Evolutionary conservation across 2,888 invertebrate species (phyloP).

Genomic region (Torymus texanus): DNA sequence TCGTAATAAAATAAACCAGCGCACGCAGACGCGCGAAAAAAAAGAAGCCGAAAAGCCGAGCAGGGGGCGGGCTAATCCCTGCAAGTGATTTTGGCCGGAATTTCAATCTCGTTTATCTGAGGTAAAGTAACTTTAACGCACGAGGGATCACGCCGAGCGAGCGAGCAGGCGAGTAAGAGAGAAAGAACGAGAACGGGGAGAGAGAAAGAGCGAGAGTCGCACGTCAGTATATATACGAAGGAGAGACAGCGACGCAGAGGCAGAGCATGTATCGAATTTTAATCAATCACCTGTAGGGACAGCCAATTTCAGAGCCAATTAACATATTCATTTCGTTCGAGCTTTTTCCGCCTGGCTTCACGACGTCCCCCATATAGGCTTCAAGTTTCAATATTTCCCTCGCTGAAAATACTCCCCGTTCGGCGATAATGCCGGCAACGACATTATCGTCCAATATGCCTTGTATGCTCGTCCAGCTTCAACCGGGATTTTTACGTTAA

Average conservation of each 20-base stretch:
- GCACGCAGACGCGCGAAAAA: background rate
- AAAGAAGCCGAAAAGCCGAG: constrained; percentile 17
- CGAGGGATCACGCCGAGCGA: constrained; percentile 58
- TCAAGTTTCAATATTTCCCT: constrained; percentile 14
- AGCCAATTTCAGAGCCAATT: constrained; percentile 72
- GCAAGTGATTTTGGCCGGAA: constrained; percentile 68
- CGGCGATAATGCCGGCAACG: constrained; percentile 35
- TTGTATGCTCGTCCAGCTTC: background rate
- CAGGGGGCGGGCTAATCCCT: constrained; percentile 12
- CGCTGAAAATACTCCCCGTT: constrained; percentile 24
- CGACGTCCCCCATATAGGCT: constrained; percentile 3
- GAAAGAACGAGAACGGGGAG: background rate
- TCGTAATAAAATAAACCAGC: background rate
- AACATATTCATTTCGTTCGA: constrained; percentile 71
- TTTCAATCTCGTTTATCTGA: constrained; percentile 71
- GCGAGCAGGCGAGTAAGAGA: constrained; percentile 7
- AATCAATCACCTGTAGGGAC: constrained; percentile 73
- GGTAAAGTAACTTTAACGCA: constrained; percentile 68
- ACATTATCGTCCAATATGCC: constrained; percentile 23
- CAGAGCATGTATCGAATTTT: constrained; percentile 69
- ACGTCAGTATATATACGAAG: background rate
- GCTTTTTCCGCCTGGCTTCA: constrained; percentile 64
- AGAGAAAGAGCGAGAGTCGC: constrained; percentile 16
- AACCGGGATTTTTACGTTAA: constrained; percentile 29
- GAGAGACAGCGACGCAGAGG: background rate